Evolutionary conservation across 1,140 invertebrate species (phyloP).

Genomic region (Drosophila virilis): DNA sequence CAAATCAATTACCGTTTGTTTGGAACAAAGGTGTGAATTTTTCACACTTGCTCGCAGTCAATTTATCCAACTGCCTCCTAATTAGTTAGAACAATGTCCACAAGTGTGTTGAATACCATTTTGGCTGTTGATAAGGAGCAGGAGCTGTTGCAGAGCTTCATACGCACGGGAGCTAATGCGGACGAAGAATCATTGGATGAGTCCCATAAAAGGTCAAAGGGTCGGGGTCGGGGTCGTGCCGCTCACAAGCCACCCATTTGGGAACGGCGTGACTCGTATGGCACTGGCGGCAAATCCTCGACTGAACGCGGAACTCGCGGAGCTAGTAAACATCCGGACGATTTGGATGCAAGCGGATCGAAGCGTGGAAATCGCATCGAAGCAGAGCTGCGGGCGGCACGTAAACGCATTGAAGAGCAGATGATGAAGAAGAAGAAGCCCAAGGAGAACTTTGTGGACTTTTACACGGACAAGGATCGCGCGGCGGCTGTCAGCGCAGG

Average conservation of each 20-base stretch:
- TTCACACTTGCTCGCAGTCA: slow-evolving; percentile 34
- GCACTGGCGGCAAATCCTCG: slow-evolving; percentile 31
- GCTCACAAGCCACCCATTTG: slow-evolving; percentile 58
- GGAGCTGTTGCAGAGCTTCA: slow-evolving; percentile 90
- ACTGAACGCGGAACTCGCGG: slow-evolving; percentile 43
- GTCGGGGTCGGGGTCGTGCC: slow-evolving; percentile 49
- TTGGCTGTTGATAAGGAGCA: slow-evolving; percentile 88
- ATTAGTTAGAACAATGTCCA: slow-evolving; percentile 47
- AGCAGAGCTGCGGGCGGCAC: slow-evolving; percentile 69
- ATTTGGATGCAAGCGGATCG: slow-evolving; percentile 54
- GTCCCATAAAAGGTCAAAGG: slow-evolving; percentile 56
- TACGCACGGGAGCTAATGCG: slow-evolving; percentile 86
- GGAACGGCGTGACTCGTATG: slow-evolving; percentile 54
- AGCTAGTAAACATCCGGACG: slow-evolving; percentile 64
- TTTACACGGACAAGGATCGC: slow-evolving; percentile 95
- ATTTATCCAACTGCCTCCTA: slow-evolving; percentile 15
- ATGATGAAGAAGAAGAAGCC: slow-evolving; percentile 86
- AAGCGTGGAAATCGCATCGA: slow-evolving; percentile 81
- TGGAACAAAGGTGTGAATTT: slow-evolving; percentile 57
- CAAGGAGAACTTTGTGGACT: slow-evolving; percentile 88
- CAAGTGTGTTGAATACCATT: slow-evolving; percentile 84
- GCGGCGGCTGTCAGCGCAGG: slow-evolving; percentile 93
- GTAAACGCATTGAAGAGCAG: slow-evolving; percentile 73
- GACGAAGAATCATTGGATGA: slow-evolving; percentile 74
- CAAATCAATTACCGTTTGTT: slow-evolving; percentile 66